Percentiles rank a stretch among this genome's conserved stretches.
phyloP scores from a whole-genome alignment of 64 coral and sea anemone genomes.

The Stichodactyla mertensii region DNA sequence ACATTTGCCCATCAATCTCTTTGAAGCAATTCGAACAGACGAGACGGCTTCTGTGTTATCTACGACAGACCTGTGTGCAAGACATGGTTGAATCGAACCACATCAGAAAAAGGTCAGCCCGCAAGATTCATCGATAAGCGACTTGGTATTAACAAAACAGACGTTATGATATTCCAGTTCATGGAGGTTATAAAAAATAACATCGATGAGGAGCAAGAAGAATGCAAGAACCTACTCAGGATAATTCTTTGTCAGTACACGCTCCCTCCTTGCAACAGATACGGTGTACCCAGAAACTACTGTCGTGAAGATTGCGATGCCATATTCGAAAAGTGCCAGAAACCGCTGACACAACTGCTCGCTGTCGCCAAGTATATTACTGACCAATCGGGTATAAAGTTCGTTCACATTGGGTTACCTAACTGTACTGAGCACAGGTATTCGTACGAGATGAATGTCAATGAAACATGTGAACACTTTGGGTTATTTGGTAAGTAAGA shows the following conservation, averaged over 20 bases:
- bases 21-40: not conserved
- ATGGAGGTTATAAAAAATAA: constrained; percentile 42
- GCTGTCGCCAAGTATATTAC: constrained; percentile 68
- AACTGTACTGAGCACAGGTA: constrained; percentile 55
- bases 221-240: constrained; percentile 53
- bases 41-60: not conserved
- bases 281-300: constrained; percentile 8
- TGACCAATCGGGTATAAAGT: constrained; percentile 6
- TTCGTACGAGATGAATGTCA: constrained; percentile 20
- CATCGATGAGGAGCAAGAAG: not conserved
- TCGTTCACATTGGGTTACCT: constrained; percentile 65
- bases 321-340: constrained; percentile 42
- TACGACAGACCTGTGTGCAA: not conserved
- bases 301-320: constrained; percentile 84
- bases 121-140: constrained; percentile 48
- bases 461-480: constrained; percentile 61
- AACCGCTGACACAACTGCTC: constrained; percentile 55
- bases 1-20: not conserved
- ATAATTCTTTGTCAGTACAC: constrained; percentile 52
- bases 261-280: constrained; percentile 46
- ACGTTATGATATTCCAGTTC: constrained; percentile 18
- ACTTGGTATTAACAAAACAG: constrained; percentile 54
- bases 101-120: not conserved
- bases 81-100: not conserved
- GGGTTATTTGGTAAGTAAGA: constrained; percentile 77